These are phyloP conservation scores for Hylyphantes graminicola DNA, from an alignment of 1,140 invertebrate species.

Conservation along the genomic window DNA sequence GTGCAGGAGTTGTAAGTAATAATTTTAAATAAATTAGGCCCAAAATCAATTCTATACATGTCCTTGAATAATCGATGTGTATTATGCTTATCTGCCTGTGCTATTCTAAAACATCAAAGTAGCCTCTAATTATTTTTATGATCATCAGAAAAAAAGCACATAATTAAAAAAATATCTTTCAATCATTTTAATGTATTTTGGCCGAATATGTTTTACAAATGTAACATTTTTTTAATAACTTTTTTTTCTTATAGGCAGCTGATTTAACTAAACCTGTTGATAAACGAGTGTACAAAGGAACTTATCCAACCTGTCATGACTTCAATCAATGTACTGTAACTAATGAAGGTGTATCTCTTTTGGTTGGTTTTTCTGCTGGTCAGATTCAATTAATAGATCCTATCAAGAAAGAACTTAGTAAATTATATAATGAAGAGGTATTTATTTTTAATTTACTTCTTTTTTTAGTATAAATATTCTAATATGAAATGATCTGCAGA, in stretches of 20 bases:
- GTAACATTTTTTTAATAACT: neutral
- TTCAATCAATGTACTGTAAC: constrained; percentile 90
- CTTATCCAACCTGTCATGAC: constrained; percentile 98
- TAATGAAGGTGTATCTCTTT: constrained; percentile 81
- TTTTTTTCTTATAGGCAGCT: constrained; percentile 76
- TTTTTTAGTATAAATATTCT: neutral
- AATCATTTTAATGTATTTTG: neutral
- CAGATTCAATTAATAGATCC: constrained; percentile 97
- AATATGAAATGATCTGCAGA: no score
- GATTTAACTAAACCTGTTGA: constrained; percentile 96
- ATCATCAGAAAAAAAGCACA: no score
- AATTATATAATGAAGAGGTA: constrained; percentile 98
- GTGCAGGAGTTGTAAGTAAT: no score
- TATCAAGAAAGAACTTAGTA: constrained; percentile 93
- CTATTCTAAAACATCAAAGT: no score
- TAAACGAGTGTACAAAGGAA: constrained; percentile 98
- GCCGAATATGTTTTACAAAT: neutral
- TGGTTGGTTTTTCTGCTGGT: constrained; percentile 97
- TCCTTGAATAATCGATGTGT: no score
- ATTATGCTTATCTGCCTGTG: no score
- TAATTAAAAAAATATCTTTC: neutral
- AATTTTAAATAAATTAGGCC: no score
- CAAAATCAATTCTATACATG: no score
- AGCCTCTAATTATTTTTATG: no score
- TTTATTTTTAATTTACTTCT: constrained; percentile 9